Conservation (phyloP, 2,888 invertebrate genomes). For the Operophtera brumata region DNA sequence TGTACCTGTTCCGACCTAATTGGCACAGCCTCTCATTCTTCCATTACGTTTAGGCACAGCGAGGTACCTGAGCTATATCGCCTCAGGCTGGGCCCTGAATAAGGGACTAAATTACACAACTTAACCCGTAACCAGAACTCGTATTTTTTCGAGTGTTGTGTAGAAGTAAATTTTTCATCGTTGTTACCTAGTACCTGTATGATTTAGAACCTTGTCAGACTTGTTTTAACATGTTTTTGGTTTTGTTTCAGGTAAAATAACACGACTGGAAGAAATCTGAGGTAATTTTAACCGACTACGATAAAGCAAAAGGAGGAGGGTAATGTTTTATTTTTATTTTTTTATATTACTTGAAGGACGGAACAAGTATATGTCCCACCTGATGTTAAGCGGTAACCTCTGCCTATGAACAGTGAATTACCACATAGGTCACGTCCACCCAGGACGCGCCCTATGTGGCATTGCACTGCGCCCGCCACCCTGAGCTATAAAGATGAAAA, state of each 20-base stretch:
- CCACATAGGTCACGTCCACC: too few species aligned
- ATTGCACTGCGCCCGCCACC: too few species aligned
- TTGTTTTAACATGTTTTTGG: neutral
- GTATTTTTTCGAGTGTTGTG: neutral
- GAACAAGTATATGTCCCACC: neutral
- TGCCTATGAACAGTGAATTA: too few species aligned
- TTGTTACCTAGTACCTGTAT: too few species aligned
- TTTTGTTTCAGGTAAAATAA: neutral
- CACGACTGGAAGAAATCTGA: neutral
- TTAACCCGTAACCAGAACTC: too few species aligned
- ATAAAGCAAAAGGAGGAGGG: too few species aligned
- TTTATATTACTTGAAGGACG: neutral
- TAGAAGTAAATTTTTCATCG: neutral
- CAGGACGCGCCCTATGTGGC: too few species aligned
- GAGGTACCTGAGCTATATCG: slow-evolving; percentile 2
- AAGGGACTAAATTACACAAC: neutral
- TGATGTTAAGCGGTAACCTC: too few species aligned
- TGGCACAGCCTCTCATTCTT: slow-evolving; percentile 5
- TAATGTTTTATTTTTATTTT: neutral
- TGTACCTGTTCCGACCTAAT: slow-evolving; percentile 10
- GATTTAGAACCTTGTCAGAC: neutral
- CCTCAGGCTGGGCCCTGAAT: neutral
- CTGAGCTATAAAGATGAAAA: too few species aligned
- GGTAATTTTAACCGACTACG: too few species aligned
- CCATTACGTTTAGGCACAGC: neutral